Percentiles rank a stretch among this genome's conserved stretches.
Conservation (phyloP, 2,113 vertebrate species). For the Gadus macrocephalus region DNA sequence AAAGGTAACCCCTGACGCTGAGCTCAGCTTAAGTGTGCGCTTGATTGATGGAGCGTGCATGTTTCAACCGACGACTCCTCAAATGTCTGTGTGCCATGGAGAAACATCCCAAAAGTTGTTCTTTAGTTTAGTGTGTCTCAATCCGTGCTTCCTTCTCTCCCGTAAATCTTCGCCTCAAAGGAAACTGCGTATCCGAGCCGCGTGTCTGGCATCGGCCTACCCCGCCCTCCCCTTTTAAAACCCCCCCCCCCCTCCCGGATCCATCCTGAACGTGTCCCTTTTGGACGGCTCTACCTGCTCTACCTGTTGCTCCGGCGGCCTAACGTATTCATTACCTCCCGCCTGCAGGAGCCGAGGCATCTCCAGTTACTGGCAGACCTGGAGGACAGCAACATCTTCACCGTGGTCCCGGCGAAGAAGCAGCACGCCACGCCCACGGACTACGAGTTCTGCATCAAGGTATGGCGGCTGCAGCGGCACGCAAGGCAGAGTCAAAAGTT, state of each 20-base stretch:
- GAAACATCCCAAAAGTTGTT: too few species aligned
- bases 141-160: too few species aligned
- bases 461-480: slow-evolving; percentile 43
- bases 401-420: slow-evolving; percentile 83
- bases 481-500: slow-evolving; percentile 5
- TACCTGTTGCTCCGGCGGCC: slow-evolving; percentile 30
- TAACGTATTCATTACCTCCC: slow-evolving; percentile 47
- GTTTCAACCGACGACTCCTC: too few species aligned
- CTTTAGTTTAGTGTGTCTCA: too few species aligned
- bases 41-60: too few species aligned
- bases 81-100: too few species aligned
- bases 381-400: slow-evolving; percentile 91
- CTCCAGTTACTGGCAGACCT: slow-evolving; percentile 91
- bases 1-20: slow-evolving; percentile 73
- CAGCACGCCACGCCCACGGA: slow-evolving; percentile 88
- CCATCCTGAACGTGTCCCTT: slow-evolving; percentile 12
- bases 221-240: too few species aligned
- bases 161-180: too few species aligned
- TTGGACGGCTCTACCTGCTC: slow-evolving; percentile 12
- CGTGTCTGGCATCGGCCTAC: too few species aligned
- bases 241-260: too few species aligned
- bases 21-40: too few species aligned
- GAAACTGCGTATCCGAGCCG: too few species aligned
- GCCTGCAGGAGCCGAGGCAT: slow-evolving; percentile 89
- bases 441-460: slow-evolving; percentile 94